A percentile compares a stretch with the other conserved stretches of the same genome.
These are phyloP conservation scores for Scophthalmus maximus DNA, from an alignment of 2,113 vertebrate genomes.

Conservation along the genomic window DNA sequence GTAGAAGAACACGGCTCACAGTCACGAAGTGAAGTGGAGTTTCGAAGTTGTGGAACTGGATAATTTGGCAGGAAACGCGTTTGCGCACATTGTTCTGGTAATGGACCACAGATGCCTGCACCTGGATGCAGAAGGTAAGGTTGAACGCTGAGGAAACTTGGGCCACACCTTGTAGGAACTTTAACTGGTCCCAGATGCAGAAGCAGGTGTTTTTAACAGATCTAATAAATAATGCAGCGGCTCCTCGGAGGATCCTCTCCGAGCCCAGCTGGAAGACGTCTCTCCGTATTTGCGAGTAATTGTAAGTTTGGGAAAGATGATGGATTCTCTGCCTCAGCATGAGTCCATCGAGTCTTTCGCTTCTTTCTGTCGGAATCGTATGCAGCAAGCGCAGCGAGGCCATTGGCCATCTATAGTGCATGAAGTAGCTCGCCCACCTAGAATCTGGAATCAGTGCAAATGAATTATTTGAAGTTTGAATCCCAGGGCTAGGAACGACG, in stretches of 20 bases:
- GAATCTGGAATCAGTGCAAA: slow-evolving; percentile 13
- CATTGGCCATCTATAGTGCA: not conserved
- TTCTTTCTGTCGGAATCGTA: not conserved
- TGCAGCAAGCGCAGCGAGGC: not conserved
- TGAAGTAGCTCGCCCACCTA: not conserved
- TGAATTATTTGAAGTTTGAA: slow-evolving; percentile 22
- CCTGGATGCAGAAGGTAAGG: slow-evolving; percentile 36
- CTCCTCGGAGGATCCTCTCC: slow-evolving; percentile 38
- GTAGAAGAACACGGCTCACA: not conserved
- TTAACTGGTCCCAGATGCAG: slow-evolving; percentile 63
- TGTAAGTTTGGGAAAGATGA: slow-evolving; percentile 10
- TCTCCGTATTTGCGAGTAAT: slow-evolving; percentile 31
- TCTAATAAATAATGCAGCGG: slow-evolving; percentile 78
- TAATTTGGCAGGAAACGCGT: slow-evolving; percentile 22
- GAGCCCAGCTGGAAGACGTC: slow-evolving; percentile 54
- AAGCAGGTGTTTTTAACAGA: slow-evolving; percentile 70
- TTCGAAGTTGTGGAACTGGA: slow-evolving; percentile 19
- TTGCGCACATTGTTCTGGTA: slow-evolving; percentile 32
- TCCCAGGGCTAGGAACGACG: not conserved
- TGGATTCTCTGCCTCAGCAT: not conserved
- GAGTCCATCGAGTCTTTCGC: not conserved
- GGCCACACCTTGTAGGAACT: slow-evolving; percentile 44
- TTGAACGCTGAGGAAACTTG: slow-evolving; percentile 38
- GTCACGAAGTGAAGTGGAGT: slow-evolving; percentile 13
- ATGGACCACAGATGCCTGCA: slow-evolving; percentile 41